Base-by-base conservation (phyloP, 2,797 vertebrate genomes). In the Pelodytes ibericus region DNA sequence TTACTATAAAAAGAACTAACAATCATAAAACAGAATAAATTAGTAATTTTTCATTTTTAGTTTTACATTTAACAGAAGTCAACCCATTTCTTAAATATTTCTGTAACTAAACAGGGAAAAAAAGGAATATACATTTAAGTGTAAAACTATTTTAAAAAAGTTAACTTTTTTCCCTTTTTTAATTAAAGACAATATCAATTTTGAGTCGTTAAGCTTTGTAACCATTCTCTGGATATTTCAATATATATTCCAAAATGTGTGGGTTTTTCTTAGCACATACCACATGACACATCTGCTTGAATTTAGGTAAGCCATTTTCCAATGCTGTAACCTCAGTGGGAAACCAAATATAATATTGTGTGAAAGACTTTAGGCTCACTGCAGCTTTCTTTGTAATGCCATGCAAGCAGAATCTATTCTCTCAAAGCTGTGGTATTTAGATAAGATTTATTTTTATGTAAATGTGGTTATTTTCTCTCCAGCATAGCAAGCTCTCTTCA, bases 381-480 rank as follows among this genome's bases (percentile, higher is more conserved):
- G 13, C 65, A 49, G 49, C 67, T 18, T 64, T 63, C 60, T 64
- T 71, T 77, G 49, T 59, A 64, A 47, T 58, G 33, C 51, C 39
- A 20, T 20, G 29, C 33, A 64, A 53, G 33, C 51, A 30, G 31
- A 71, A 64, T 33, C 33, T 47, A 44, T 77, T 77, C 67, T 77
- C 60, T 59, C 26, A 71, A 59, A 71, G 75, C 51, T 71, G 68
- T 39, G 20, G 68, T 44, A 71, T 71, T 77, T 65, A 77, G 68
- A 71, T 77, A 65, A 65, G 68, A 65, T 71, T 71, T 71, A 71
- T 77, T 77, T 76, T 77, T 77, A 71, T 77, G 68, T 36, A 71
- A 71, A 77, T 65, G 33, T 65, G 36, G 59, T 71, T 77, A 47
- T 77, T 77, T 77, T 49, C 75, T 71, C 49, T 58, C 5, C 61